Percentiles rank a stretch among this genome's conserved stretches.
These are phyloP conservation scores for Dinomys branickii DNA, from an alignment of 2,113 vertebrate genomes.

Conservation along the genomic window DNA sequence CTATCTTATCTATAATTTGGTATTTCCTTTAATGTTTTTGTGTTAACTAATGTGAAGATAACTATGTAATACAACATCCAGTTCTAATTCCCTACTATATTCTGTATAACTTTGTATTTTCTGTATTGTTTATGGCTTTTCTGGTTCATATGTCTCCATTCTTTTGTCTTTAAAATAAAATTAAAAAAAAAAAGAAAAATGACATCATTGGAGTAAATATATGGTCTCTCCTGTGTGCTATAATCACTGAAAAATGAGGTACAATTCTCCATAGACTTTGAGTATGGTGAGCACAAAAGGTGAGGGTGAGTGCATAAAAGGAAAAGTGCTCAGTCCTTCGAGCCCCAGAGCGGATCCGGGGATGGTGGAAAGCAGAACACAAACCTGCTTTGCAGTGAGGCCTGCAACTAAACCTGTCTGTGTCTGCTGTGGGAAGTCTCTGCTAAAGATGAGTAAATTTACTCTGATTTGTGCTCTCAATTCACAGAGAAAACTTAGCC, in stretches of 20 bases:
- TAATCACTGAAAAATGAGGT: conserved; percentile 19
- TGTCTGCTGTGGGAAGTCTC: neutral
- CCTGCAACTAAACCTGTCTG: neutral
- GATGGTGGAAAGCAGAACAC: neutral
- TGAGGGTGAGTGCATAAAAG: no score
- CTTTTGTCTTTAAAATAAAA: no score
- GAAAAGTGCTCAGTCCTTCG: neutral
- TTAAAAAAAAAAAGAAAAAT: no score
- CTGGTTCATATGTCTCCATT: no score
- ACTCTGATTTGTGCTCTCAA: neutral
- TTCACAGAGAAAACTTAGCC: neutral
- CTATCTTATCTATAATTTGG: no score
- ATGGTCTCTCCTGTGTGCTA: neutral
- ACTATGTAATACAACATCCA: no score
- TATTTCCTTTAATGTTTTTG: no score
- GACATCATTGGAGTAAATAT: neutral
- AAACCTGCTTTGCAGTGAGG: neutral
- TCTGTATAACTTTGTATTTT: no score
- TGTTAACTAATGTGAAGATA: no score
- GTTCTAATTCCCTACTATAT: no score
- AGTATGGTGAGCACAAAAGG: neutral
- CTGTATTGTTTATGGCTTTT: no score
- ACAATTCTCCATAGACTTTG: conserved; percentile 2
- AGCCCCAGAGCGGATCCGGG: neutral
- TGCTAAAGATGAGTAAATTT: neutral